Conservation (phyloP, 2,797 vertebrate genomes). For the Sebastes ruberrimus region DNA sequence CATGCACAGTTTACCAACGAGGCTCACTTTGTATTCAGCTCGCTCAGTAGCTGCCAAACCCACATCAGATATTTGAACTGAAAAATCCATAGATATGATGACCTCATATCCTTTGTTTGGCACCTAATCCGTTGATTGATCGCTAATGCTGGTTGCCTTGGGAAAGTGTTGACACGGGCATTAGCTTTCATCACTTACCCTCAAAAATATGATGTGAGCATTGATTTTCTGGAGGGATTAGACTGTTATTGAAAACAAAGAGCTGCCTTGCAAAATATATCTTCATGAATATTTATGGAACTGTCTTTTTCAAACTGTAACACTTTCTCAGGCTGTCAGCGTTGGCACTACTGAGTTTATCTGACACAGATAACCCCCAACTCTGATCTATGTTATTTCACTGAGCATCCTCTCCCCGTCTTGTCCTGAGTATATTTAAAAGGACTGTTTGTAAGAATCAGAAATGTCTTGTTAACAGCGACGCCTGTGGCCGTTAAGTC, state of each 20-base stretch:
- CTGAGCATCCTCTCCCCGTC: neutral
- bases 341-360: slow-evolving; percentile 30
- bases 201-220: slow-evolving; percentile 63
- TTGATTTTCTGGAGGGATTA: slow-evolving; percentile 67
- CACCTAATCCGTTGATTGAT: slow-evolving; percentile 72
- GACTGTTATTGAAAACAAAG: slow-evolving; percentile 70
- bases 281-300: slow-evolving; percentile 71
- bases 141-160: slow-evolving; percentile 53
- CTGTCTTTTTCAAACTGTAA: slow-evolving; percentile 46
- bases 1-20: slow-evolving; percentile 35
- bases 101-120: slow-evolving; percentile 68
- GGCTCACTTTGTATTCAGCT: slow-evolving; percentile 68
- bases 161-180: slow-evolving; percentile 70
- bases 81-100: slow-evolving; percentile 73
- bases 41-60: slow-evolving; percentile 56
- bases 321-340: slow-evolving; percentile 53
- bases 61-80: slow-evolving; percentile 63
- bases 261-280: slow-evolving; percentile 65
- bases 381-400: neutral
- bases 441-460: no score
- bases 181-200: slow-evolving; percentile 68
- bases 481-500: no score
- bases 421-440: neutral
- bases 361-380: slow-evolving; percentile 16
- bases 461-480: no score